phyloP scores from a whole-genome alignment of 2,797 vertebrate species.

The Paratrypauchen microcephalus region DNA sequence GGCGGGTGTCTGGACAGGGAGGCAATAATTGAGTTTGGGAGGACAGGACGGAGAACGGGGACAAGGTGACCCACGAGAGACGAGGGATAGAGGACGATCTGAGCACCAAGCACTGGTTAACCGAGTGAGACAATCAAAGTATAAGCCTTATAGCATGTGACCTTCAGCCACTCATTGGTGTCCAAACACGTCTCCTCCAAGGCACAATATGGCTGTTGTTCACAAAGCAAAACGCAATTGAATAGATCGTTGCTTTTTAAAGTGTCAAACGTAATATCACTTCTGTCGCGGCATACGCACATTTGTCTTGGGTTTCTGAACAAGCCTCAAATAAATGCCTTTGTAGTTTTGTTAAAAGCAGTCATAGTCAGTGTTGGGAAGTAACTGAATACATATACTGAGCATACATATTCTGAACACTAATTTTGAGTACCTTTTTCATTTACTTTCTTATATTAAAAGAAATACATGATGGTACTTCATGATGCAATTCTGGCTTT shows the following conservation, averaged over 20 bases:
- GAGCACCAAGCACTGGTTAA: constrained; percentile 38
- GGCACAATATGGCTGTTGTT: constrained; percentile 12
- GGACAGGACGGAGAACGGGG: constrained; percentile 56
- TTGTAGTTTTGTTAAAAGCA: constrained; percentile 8
- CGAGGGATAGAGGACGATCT: constrained; percentile 17
- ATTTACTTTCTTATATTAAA: too few relatives aligned
- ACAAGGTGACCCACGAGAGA: constrained; percentile 48
- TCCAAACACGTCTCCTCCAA: constrained; percentile 26
- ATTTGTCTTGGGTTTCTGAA: not conserved
- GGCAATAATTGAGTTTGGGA: constrained; percentile 73
- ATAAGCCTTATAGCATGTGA: constrained; percentile 25
- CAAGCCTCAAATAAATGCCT: constrained; percentile 1
- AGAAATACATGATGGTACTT: too few relatives aligned
- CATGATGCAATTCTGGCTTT: too few relatives aligned
- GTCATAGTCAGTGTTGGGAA: too few relatives aligned
- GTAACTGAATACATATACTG: too few relatives aligned
- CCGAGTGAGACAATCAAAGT: constrained; percentile 36
- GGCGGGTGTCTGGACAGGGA: constrained; percentile 61
- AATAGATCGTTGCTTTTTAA: constrained; percentile 1
- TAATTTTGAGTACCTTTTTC: too few relatives aligned
- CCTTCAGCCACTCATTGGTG: constrained; percentile 53
- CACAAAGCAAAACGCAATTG: not conserved
- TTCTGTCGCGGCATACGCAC: not conserved
- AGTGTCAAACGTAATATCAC: not conserved
- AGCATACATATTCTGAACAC: too few relatives aligned